A percentile compares a stretch with the other conserved stretches of the same genome.
phyloP scores from a whole-genome alignment of 2,888 invertebrate genomes.

The Ligdia adustata region DNA sequence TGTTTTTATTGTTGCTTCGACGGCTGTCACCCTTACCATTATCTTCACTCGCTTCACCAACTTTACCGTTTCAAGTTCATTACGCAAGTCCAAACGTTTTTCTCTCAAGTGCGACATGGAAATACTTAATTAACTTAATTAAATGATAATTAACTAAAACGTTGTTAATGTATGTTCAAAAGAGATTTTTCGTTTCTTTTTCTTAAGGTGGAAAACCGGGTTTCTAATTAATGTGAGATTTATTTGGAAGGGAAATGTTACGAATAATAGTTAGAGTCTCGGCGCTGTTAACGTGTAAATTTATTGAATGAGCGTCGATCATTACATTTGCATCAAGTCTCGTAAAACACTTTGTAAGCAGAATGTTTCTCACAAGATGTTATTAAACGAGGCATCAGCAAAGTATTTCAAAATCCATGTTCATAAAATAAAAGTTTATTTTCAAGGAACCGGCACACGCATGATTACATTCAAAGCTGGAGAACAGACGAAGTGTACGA shows the following conservation, averaged over 20 bases:
- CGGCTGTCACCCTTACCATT: constrained; percentile 23
- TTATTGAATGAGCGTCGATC: constrained; percentile 7
- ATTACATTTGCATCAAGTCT: constrained; percentile 14
- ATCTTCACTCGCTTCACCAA: constrained; percentile 5
- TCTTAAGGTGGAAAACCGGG: too few species aligned
- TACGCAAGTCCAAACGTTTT: constrained; percentile 36
- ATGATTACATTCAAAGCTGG: constrained; percentile 41
- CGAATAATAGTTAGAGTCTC: constrained; percentile 5
- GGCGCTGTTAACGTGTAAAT: constrained; percentile 16
- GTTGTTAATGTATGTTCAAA: constrained; percentile 41
- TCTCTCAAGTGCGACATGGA: constrained; percentile 26
- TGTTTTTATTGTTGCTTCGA: constrained; percentile 29
- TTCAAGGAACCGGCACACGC: constrained; percentile 35
- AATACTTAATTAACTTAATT: constrained; percentile 46
- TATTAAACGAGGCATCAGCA: constrained; percentile 28
- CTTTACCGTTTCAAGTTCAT: constrained; percentile 20
- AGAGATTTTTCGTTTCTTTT: constrained; percentile 36
- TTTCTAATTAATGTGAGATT: constrained; percentile 38
- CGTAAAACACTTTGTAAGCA: constrained; percentile 33
- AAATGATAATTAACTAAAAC: constrained; percentile 48
- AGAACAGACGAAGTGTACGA: constrained; percentile 29
- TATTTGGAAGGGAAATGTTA: constrained; percentile 21
- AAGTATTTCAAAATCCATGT: constrained; percentile 33
- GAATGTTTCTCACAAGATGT: constrained; percentile 24
- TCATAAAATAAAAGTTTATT: constrained; percentile 36